Conservation (phyloP, 1,140 invertebrate species). For the Neoseiulus cucumeris region DNA sequence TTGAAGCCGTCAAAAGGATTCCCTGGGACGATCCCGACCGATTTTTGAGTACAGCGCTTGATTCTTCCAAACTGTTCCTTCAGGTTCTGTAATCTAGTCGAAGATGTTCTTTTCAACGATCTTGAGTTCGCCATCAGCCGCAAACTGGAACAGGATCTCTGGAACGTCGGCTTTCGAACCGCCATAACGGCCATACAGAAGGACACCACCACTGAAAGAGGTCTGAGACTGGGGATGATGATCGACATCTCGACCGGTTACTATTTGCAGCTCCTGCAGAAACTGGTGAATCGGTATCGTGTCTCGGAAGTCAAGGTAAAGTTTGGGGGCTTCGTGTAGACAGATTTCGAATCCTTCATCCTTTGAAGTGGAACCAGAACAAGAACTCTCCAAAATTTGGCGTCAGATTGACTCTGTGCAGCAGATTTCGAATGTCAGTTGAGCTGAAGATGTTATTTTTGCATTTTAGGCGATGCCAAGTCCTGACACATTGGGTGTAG, state of each 20-base stretch:
- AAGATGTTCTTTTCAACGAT: conserved; percentile 53
- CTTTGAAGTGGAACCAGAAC: no score
- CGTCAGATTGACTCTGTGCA: no score
- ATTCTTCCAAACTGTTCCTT: neutral
- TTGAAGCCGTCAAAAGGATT: neutral
- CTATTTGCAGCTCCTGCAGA: conserved; percentile 43
- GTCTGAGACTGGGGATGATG: neutral
- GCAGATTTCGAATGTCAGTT: no score
- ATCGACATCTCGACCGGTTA: neutral
- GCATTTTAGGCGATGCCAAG: neutral
- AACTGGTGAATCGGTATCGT: conserved; percentile 30
- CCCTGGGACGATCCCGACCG: no score
- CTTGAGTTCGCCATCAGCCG: conserved; percentile 68
- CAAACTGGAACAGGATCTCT: conserved; percentile 69
- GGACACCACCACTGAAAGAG: conserved; percentile 33
- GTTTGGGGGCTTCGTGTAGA: no score
- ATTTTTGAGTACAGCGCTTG: neutral
- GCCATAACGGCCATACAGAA: conserved; percentile 55
- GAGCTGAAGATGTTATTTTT: no score
- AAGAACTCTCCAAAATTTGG: no score
- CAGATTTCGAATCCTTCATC: no score
- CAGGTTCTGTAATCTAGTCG: conserved; percentile 36
- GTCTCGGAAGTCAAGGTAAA: conserved; percentile 4
- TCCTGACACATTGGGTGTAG: neutral
- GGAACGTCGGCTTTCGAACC: conserved; percentile 71